These are phyloP conservation scores for Cotesia congregata DNA, from an alignment of 2,888 invertebrate genomes.

Conservation along the genomic window DNA sequence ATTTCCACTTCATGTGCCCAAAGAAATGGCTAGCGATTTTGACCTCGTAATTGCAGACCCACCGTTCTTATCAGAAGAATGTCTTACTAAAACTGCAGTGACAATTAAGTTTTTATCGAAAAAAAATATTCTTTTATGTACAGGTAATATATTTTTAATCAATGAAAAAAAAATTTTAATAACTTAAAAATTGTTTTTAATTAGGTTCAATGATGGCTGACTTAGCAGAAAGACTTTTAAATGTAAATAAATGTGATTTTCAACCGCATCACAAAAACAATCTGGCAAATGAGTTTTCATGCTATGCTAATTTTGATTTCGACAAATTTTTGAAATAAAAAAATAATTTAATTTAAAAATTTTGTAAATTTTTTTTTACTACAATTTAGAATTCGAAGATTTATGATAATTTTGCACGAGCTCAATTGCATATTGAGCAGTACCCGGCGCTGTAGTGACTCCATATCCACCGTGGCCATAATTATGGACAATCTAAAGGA, in stretches of 20 bases:
- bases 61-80: slow-evolving; percentile 94
- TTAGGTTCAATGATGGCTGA: slow-evolving; percentile 84
- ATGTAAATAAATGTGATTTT: slow-evolving; percentile 79
- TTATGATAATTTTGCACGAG: slow-evolving; percentile 75
- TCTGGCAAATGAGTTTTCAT: slow-evolving; percentile 92
- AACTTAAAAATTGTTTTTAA: background rate
- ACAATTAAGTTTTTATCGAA: slow-evolving; percentile 83
- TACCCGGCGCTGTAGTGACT: slow-evolving; percentile 90
- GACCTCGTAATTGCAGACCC: slow-evolving; percentile 94
- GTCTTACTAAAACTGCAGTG: slow-evolving; percentile 84
- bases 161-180: slow-evolving; percentile 32
- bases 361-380: background rate
- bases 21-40: slow-evolving; percentile 75
- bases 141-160: slow-evolving; percentile 73
- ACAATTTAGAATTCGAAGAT: slow-evolving; percentile 53
- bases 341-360: slow-evolving; percentile 36
- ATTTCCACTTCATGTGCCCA: slow-evolving; percentile 78
- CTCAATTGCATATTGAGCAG: slow-evolving; percentile 81
- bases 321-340: slow-evolving; percentile 67
- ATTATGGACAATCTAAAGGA: slow-evolving; percentile 81
- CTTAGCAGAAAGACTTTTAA: slow-evolving; percentile 76
- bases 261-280: slow-evolving; percentile 89
- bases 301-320: slow-evolving; percentile 89
- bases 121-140: slow-evolving; percentile 87
- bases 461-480: slow-evolving; percentile 97